phyloP scores from a whole-genome alignment of 2,797 vertebrate genomes.

The Malacoraja senta region DNA sequence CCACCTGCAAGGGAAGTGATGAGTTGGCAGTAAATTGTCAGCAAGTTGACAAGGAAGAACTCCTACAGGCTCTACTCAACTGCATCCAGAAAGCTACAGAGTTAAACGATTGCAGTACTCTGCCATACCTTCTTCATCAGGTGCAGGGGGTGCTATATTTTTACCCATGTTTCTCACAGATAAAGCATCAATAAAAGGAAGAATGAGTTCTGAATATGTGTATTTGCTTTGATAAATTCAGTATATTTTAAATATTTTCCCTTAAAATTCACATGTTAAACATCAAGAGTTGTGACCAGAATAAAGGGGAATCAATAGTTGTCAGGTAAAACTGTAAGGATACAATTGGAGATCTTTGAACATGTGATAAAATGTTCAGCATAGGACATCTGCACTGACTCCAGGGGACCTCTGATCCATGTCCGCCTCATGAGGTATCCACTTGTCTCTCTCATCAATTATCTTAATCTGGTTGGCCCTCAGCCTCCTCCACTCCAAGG shows the following conservation, averaged over 20 bases:
- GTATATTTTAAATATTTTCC: not conserved
- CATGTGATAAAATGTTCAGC: no score
- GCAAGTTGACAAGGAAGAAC: slow-evolving; percentile 46
- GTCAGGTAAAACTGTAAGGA: no score
- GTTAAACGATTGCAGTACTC: slow-evolving; percentile 57
- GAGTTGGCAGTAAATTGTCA: slow-evolving; percentile 46
- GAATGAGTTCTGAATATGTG: not conserved
- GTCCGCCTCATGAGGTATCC: no score
- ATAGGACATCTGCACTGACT: no score
- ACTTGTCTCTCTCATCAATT: no score
- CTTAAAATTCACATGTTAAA: not conserved
- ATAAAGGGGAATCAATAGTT: no score
- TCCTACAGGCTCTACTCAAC: slow-evolving; percentile 55
- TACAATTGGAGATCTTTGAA: no score
- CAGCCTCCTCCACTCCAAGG: no score
- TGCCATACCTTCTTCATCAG: slow-evolving; percentile 87
- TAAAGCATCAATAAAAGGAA: not conserved
- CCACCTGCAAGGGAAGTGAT: not conserved
- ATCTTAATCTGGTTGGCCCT: no score
- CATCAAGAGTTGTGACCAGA: not conserved
- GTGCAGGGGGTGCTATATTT: slow-evolving; percentile 50
- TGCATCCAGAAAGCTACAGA: slow-evolving; percentile 58
- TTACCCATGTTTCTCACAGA: no score
- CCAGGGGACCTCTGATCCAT: no score
- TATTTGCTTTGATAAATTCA: not conserved